Base-by-base conservation (phyloP, 2,888 invertebrate genomes). In the Aleiodes alternator region DNA sequence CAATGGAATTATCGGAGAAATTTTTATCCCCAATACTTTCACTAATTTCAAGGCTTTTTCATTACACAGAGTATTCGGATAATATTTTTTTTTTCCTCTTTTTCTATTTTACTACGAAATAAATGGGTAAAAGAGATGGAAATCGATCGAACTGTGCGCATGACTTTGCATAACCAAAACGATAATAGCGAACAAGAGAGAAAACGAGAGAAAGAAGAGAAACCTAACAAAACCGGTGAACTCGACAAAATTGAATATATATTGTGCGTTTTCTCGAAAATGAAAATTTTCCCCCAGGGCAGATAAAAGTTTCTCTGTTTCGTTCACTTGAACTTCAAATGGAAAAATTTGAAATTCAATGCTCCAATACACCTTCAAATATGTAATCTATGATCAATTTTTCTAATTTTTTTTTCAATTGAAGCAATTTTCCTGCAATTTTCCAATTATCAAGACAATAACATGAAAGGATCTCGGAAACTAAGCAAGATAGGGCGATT, bases 151-250 rank as follows among this genome's bases (percentile, higher is more conserved):
- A 31, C 61, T 23, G 68, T 73, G 72, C 74, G 72, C 75, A 57
- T 73, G 75, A 76, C 79, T 79, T 77, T 76, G 71, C 78, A 78
- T 78, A 79, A 78, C 69, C 72, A 68, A 69, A 76, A 76, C 70
- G 69, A 74, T 74, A 72, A 75, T 75, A 75, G 34, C 23, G 23
- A 23, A 23, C 23, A 23, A 23, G 23, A 23, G 23, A 23, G 23
- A 23, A 23, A 23, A 23, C 48, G 57, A 76, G 38, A 38, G 8
- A 38, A 7, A 38, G 38, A 3, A 8, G 38, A 38, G 38, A 38
- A 38, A 5, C 38, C 8, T 1, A 38, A 38, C 5, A 38, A 1
- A 5, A 38, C 6, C 69, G 61, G 73, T 34, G 69, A 74, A 76
- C 61, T 31, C 38, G 38, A 23, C 23, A 57, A 64, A 69, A 66